These are phyloP conservation scores for Anthoscopus minutus DNA, from an alignment of 2,113 vertebrate genomes.

Conservation along the genomic window DNA sequence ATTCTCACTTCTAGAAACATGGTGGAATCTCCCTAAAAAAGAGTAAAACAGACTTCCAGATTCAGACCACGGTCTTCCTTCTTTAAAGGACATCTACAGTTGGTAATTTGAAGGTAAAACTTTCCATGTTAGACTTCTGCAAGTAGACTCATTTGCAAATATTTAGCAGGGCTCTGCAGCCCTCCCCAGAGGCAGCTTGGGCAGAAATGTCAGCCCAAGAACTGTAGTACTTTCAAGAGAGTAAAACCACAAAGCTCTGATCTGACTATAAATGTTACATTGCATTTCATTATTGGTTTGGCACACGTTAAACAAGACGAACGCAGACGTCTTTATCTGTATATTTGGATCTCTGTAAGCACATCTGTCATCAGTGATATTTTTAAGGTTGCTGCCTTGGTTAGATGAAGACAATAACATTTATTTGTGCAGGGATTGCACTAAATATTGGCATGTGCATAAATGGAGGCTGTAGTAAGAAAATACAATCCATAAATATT, in stretches of 20 bases:
- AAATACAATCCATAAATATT: background rate
- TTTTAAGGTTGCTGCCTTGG: background rate
- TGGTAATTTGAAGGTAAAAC: background rate
- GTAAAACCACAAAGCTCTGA: slow-evolving; percentile 17
- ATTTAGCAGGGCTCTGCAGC: background rate
- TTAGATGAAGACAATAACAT: background rate
- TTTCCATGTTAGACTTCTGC: background rate
- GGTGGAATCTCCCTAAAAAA: background rate
- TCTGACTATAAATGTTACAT: slow-evolving; percentile 24
- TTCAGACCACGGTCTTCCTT: background rate
- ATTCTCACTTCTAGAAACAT: background rate
- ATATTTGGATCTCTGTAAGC: background rate
- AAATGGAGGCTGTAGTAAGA: background rate
- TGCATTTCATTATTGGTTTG: slow-evolving; percentile 25
- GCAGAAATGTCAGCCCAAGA: slow-evolving; percentile 19
- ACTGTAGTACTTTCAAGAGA: background rate
- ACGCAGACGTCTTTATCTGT: background rate
- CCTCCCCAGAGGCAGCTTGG: background rate
- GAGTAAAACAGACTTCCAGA: background rate
- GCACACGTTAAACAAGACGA: background rate
- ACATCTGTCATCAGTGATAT: background rate
- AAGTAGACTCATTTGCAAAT: background rate
- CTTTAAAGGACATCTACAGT: background rate
- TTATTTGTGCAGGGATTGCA: slow-evolving; percentile 1
- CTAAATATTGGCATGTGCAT: background rate